Percentiles rank a stretch among this genome's conserved stretches.
These are phyloP conservation scores for Anthopleura xanthogrammica DNA, from an alignment of 92 coral and sea anemone species.

Conservation along the genomic window DNA sequence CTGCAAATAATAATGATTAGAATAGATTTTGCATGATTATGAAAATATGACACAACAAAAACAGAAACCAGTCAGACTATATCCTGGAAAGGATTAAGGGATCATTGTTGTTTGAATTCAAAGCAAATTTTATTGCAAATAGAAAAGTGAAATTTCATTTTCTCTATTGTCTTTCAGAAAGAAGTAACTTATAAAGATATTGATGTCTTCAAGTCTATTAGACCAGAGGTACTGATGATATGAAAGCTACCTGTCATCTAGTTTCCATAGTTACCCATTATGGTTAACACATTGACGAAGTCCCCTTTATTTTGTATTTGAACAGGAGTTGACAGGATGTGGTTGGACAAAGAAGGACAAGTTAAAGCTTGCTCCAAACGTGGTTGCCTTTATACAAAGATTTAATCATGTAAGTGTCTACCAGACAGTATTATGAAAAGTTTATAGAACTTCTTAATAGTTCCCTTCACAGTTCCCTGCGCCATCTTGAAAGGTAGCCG, in stretches of 20 bases:
- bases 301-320: background rate
- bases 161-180: conserved; percentile 34
- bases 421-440: too few species aligned
- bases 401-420: conserved; percentile 85
- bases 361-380: conserved; percentile 80
- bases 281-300: background rate
- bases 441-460: too few species aligned
- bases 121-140: background rate
- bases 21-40: conserved; percentile 40
- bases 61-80: too few species aligned
- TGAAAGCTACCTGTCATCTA: background rate
- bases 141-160: background rate
- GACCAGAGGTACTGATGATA: conserved; percentile 77
- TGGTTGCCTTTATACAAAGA: conserved; percentile 87
- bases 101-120: background rate
- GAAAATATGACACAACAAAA: too few species aligned
- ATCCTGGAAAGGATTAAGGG: too few species aligned
- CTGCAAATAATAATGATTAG: too few species aligned
- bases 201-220: conserved; percentile 77
- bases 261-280: background rate
- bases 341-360: conserved; percentile 95
- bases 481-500: too few species aligned
- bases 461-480: too few species aligned
- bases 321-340: conserved; percentile 83
- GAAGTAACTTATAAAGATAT: conserved; percentile 70